These are phyloP conservation scores for Gasterosteus nipponicus DNA, from an alignment of 2,113 vertebrate species.

Conservation along the genomic window DNA sequence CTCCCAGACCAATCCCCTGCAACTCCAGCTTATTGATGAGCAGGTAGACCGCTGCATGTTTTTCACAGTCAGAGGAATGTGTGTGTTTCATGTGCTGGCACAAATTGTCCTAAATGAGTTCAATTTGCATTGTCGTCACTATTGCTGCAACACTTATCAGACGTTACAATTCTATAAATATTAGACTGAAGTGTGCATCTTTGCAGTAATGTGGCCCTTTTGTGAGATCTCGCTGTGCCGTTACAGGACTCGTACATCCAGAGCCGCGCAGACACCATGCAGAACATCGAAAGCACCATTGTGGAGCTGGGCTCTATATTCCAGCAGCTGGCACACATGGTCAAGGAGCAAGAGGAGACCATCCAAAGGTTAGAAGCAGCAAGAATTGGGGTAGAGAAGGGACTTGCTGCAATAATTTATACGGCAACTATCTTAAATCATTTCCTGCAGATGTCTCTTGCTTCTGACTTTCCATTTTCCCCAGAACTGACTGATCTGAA, in stretches of 20 bases:
- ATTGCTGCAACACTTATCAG: neutral
- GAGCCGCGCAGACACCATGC: slow-evolving; percentile 92
- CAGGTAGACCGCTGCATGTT: slow-evolving; percentile 78
- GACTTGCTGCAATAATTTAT: too few relatives aligned
- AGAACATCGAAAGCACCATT: slow-evolving; percentile 94
- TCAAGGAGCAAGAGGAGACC: slow-evolving; percentile 94
- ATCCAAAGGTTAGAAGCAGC: slow-evolving; percentile 85
- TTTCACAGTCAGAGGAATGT: neutral
- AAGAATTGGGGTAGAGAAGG: neutral
- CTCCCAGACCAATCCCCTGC: slow-evolving; percentile 84
- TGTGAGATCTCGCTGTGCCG: slow-evolving; percentile 1
- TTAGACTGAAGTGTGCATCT: neutral
- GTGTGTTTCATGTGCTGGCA: neutral
- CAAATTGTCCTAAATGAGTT: neutral
- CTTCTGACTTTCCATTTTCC: neutral
- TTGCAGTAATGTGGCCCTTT: neutral
- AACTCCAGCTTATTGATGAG: slow-evolving; percentile 92
- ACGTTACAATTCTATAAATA: neutral
- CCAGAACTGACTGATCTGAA: neutral
- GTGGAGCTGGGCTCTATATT: slow-evolving; percentile 94
- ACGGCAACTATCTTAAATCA: too few relatives aligned
- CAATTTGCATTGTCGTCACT: neutral
- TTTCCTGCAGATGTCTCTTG: too few relatives aligned
- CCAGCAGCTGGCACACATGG: slow-evolving; percentile 94
- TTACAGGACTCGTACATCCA: slow-evolving; percentile 92